Percentiles rank a stretch among this genome's conserved stretches.
phyloP scores from a whole-genome alignment of 2,113 vertebrate species.

The Gasterosteus aculeatus region DNA sequence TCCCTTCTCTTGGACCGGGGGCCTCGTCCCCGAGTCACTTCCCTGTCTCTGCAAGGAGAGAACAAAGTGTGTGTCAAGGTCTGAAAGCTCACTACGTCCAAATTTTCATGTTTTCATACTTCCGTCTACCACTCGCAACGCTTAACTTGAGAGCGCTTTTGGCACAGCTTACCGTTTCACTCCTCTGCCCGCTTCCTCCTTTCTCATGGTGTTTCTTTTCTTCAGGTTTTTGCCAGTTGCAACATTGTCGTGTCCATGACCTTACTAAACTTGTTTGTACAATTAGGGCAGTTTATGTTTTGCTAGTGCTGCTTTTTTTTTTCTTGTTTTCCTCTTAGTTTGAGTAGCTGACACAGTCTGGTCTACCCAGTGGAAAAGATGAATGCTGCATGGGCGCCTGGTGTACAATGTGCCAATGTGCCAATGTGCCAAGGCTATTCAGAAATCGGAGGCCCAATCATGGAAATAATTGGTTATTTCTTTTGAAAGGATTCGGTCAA shows the following conservation, averaged over 20 bases:
- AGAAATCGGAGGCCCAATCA: constrained; percentile 18
- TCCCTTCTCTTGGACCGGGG: constrained; percentile 30
- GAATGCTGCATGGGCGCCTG: constrained; percentile 22
- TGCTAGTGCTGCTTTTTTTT: constrained; percentile 1
- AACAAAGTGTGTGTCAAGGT: not conserved
- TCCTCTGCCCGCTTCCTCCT: constrained; percentile 23
- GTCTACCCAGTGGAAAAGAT: constrained; percentile 18
- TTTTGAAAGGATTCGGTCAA: constrained; percentile 35
- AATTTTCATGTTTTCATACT: constrained; percentile 19
- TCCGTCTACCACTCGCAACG: not conserved
- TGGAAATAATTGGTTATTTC: constrained; percentile 30
- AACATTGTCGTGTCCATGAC: constrained; percentile 10
- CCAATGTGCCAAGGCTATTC: constrained; percentile 2
- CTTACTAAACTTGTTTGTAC: constrained; percentile 9
- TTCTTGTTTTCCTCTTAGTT: constrained; percentile 2
- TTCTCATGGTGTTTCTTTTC: constrained; percentile 17
- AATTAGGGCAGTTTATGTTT: constrained; percentile 3
- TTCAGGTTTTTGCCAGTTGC: constrained; percentile 5
- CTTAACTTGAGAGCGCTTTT: constrained; percentile 8
- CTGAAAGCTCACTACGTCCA: not conserved
- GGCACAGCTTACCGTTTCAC: constrained; percentile 7
- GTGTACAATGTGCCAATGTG: not conserved
- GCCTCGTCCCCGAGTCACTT: constrained; percentile 44
- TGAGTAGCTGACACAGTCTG: constrained; percentile 26
- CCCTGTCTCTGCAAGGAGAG: constrained; percentile 22